Evolutionary conservation across 2,888 invertebrate genomes (phyloP).

Genomic region (Troides helena): DNA sequence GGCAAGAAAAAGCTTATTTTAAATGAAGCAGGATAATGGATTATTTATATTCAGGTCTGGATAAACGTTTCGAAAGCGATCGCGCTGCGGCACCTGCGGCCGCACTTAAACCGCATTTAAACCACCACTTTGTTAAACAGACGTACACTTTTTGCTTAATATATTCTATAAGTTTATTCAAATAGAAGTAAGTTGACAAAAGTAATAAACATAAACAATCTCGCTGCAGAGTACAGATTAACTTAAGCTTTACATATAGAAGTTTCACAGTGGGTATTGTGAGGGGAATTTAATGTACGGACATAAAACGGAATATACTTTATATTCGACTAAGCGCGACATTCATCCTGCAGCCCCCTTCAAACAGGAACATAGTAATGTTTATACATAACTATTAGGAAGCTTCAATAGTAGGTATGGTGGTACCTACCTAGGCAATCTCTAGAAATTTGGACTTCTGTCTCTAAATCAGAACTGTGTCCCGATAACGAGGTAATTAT

Average conservation of each 20-base stretch:
- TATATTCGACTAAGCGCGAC: too few species aligned
- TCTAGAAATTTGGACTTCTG: too few species aligned
- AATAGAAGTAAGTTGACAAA: slow-evolving; percentile 5
- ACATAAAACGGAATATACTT: too few species aligned
- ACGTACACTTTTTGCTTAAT: slow-evolving; percentile 14
- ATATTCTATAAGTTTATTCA: slow-evolving; percentile 13
- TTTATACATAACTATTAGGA: too few species aligned
- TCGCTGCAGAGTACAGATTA: not conserved
- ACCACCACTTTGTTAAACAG: slow-evolving; percentile 13
- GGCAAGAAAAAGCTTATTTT: slow-evolving; percentile 36
- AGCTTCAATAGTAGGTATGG: too few species aligned
- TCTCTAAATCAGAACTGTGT: too few species aligned
- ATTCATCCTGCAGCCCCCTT: too few species aligned
- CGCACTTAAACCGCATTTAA: slow-evolving; percentile 34
- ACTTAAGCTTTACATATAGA: too few species aligned
- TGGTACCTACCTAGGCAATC: too few species aligned
- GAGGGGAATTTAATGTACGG: not conserved
- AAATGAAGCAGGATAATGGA: slow-evolving; percentile 54
- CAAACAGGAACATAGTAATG: too few species aligned
- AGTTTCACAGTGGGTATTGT: not conserved
- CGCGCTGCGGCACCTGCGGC: slow-evolving; percentile 54
- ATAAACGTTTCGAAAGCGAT: slow-evolving; percentile 64
- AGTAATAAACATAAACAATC: not conserved
- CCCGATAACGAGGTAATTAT: too few species aligned
- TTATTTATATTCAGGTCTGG: slow-evolving; percentile 72